phyloP scores from a whole-genome alignment of 1,140 invertebrate genomes.

The Oncopodura yosiiana region DNA sequence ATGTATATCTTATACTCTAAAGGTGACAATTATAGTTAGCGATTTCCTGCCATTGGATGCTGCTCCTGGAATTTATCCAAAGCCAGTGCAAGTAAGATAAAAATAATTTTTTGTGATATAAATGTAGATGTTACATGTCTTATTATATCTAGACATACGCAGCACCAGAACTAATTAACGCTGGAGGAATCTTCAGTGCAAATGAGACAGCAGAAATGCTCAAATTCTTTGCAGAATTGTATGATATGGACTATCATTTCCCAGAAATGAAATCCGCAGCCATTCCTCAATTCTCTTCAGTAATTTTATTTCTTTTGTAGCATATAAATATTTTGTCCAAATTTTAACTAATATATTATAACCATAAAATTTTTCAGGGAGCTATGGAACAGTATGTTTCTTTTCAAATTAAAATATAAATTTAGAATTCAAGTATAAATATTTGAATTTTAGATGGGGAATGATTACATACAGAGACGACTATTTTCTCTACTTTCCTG shows the following conservation, averaged over 20 bases:
- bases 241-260: slow-evolving; percentile 44
- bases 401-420: slow-evolving; percentile 9
- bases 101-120: no score
- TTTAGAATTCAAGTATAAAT: background rate
- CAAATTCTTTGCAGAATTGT: slow-evolving; percentile 47
- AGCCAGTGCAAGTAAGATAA: slow-evolving; percentile 5
- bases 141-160: no score
- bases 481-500: slow-evolving; percentile 1
- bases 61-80: no score
- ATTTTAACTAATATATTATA: no score
- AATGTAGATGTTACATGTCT: no score
- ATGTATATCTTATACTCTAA: no score
- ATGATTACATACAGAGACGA: slow-evolving; percentile 5
- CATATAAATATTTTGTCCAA: no score
- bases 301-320: no score
- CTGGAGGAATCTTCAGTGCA: slow-evolving; percentile 40
- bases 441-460: background rate
- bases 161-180: no score
- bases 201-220: slow-evolving; percentile 44
- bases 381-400: slow-evolving; percentile 32
- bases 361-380: no score
- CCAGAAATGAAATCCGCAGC: slow-evolving; percentile 47
- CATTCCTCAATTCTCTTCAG: slow-evolving; percentile 50
- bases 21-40: no score
- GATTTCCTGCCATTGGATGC: no score